Evolutionary conservation across 1,140 invertebrate species (phyloP), one percentile per base, ranked within the genome.

Genomic region (Idris sp.): DNA sequence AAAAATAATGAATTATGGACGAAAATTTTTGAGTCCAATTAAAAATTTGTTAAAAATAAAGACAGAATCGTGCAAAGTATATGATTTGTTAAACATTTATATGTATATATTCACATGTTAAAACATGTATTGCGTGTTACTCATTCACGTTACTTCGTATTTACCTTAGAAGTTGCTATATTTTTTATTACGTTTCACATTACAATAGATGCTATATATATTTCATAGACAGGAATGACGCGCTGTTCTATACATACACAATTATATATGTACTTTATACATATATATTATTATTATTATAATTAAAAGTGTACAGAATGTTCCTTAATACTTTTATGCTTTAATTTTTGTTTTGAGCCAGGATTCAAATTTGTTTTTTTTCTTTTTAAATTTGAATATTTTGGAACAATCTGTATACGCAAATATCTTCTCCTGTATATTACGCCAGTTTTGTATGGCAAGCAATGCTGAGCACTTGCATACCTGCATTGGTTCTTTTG

Each of bases 381-480:
- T 14, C 41, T 18, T 25, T 64, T 41, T 61, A 14, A 11, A 49
- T 36, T 59, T 36, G 54, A n/a, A n/a, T 53, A 59, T 69, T 59
- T 59, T 53, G 54, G 65, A 61, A 69, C 65, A 69, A 59, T 69
- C 65, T 54, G 48, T 61, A 73, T 68, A 36, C 65, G 48, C 49
- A 68, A 62, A 58, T 51, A 36, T 51, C 74, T 68, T 79, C 71
- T 64, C 83, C 73, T 84, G 83, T 80, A 77, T 85, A 76, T 77
- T 75, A 79, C 80, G 83, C 83, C 77, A 84, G 78, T 86, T 84
- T 83, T 85, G 83, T 84, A 85, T 85, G 81, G 82, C 83, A 85
- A 84, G 61, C 75, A 84, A 81, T 78, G 82, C 82, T 84, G 79
- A 83, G 83, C 83, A 85, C 80, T 83, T 68, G 83, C 83, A 85